Conservation (phyloP, 37 sponge, comb jelly and placozoan species). For the Beroe forskalii region DNA sequence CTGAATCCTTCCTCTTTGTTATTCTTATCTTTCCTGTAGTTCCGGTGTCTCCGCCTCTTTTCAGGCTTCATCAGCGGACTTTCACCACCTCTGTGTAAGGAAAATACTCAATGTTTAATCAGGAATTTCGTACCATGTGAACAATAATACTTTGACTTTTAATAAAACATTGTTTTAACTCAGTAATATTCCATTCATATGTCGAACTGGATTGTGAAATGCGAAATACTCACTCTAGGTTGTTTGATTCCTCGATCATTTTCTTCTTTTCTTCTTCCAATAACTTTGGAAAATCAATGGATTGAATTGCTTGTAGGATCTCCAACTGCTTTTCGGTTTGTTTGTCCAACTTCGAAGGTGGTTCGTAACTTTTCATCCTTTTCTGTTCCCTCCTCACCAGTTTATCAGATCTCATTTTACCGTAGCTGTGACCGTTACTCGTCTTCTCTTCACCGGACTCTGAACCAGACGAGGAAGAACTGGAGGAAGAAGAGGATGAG, state of each 20-base stretch:
- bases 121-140: too few species aligned
- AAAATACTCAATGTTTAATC: not conserved
- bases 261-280: slow-evolving; percentile 24
- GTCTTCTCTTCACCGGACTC: slow-evolving; percentile 3
- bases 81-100: not conserved
- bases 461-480: not conserved
- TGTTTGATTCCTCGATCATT: not conserved
- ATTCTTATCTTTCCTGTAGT: slow-evolving; percentile 44
- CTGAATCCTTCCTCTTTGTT: slow-evolving; percentile 1
- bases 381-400: not conserved
- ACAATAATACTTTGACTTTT: too few species aligned
- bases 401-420: slow-evolving; percentile 50
- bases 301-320: slow-evolving; percentile 26
- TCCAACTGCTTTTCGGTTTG: slow-evolving; percentile 21
- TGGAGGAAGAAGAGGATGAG: slow-evolving; percentile 23
- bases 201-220: not conserved
- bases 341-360: not conserved
- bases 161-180: too few species aligned
- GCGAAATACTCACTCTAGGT: not conserved
- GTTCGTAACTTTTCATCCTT: not conserved
- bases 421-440: slow-evolving; percentile 1
- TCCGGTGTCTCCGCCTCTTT: not conserved
- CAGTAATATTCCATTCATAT: too few species aligned
- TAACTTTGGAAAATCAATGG: slow-evolving; percentile 31
- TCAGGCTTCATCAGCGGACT: not conserved